Percentiles rank a stretch among this genome's conserved stretches.
phyloP scores from a whole-genome alignment of 2,888 invertebrate species.

The Sericinus montela region DNA sequence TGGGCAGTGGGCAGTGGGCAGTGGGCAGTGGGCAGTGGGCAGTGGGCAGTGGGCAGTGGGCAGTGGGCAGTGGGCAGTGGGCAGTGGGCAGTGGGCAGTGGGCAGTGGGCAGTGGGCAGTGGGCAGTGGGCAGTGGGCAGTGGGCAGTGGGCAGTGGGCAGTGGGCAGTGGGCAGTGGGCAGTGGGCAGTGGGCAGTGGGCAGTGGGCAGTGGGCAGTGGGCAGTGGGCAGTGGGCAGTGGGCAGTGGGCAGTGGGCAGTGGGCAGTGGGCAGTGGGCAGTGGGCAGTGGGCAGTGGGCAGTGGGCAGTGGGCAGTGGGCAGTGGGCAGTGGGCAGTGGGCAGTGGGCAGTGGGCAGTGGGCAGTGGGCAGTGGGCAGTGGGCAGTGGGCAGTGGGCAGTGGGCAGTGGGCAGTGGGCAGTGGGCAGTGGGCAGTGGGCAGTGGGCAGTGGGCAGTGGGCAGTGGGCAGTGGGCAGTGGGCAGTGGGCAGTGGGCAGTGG shows the following conservation, averaged over 20 bases:
- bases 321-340: too few species aligned
- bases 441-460: too few species aligned
- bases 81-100: conserved; percentile 55
- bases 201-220: neutral
- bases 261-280: too few species aligned
- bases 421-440: neutral
- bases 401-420: neutral
- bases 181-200: conserved; percentile 29
- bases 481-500: neutral
- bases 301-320: neutral
- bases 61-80: too few species aligned
- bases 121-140: too few species aligned
- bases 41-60: conserved; percentile 73
- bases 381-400: neutral
- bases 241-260: conserved; percentile 78
- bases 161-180: too few species aligned
- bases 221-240: too few species aligned
- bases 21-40: neutral
- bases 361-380: too few species aligned
- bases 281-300: neutral
- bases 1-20: neutral
- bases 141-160: conserved; percentile 76
- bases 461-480: too few species aligned
- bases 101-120: neutral
- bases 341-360: conserved; percentile 81